phyloP scores from a whole-genome alignment of 2,888 invertebrate species.

The Diarsia rubi region DNA sequence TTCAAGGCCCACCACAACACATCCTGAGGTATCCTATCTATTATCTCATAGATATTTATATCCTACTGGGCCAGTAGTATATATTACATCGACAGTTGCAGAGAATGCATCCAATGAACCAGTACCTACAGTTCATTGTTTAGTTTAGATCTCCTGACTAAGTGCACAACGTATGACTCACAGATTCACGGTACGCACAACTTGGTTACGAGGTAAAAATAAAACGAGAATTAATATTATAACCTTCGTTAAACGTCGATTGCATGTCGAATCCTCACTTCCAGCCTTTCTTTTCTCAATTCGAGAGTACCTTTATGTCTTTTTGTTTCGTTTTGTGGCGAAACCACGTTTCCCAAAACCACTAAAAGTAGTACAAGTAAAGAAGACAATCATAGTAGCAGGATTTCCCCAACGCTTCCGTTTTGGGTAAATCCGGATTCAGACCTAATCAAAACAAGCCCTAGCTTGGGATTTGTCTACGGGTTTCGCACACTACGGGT shows the following conservation, averaged over 20 bases:
- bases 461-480: no score
- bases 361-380: background rate
- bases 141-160: slow-evolving; percentile 30
- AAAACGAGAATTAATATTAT: slow-evolving; percentile 35
- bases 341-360: background rate
- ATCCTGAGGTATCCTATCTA: no score
- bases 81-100: background rate
- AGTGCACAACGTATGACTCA: slow-evolving; percentile 45
- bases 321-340: background rate
- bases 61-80: background rate
- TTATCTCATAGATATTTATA: background rate
- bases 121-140: slow-evolving; percentile 36
- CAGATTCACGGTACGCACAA: slow-evolving; percentile 5
- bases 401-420: no score
- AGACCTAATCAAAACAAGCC: background rate
- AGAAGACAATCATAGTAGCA: no score
- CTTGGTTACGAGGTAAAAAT: slow-evolving; percentile 40
- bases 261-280: slow-evolving; percentile 26
- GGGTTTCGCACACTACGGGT: no score
- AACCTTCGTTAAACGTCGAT: slow-evolving; percentile 26
- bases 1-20: no score
- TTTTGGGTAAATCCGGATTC: background rate
- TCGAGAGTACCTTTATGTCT: background rate
- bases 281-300: background rate
- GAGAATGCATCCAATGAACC: slow-evolving; percentile 23